phyloP scores from a whole-genome alignment of 2,888 invertebrate genomes.

The Leptopterna dolabrata region DNA sequence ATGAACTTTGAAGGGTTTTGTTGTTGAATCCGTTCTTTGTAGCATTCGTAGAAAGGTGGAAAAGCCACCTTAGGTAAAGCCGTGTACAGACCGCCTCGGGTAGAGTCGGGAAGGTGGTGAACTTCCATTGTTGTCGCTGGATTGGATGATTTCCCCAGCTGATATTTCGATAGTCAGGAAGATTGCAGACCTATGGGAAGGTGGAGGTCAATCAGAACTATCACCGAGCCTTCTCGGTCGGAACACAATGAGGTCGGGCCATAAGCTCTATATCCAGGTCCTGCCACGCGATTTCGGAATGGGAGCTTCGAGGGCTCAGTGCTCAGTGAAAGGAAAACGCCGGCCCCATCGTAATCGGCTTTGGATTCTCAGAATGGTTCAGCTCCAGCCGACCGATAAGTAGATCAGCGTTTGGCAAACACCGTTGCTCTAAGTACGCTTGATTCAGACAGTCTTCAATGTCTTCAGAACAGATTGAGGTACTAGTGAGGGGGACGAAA shows the following conservation, averaged over 20 bases:
- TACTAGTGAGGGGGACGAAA: too few species aligned
- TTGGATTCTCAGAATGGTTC: background rate
- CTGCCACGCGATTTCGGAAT: slow-evolving; percentile 13
- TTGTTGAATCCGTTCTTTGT: background rate
- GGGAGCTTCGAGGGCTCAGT: background rate
- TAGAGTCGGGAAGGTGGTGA: background rate
- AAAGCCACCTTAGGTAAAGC: background rate
- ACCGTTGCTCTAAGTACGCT: background rate
- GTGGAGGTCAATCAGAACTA: slow-evolving; percentile 19
- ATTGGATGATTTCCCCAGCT: slow-evolving; percentile 26
- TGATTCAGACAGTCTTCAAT: background rate
- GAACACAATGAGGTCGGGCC: background rate
- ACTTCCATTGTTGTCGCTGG: background rate
- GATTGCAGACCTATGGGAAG: background rate
- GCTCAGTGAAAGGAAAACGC: slow-evolving; percentile 19
- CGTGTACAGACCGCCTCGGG: background rate
- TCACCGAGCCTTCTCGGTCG: background rate
- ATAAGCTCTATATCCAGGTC: slow-evolving; percentile 25
- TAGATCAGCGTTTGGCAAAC: background rate
- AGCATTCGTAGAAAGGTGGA: background rate
- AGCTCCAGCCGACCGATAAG: background rate
- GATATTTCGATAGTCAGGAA: slow-evolving; percentile 34
- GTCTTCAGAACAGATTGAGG: background rate
- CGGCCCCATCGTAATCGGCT: slow-evolving; percentile 8
- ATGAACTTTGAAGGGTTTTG: background rate